A percentile compares a stretch with the other conserved stretches of the same genome.
Evolutionary conservation across 2,888 invertebrate species (phyloP).

Genomic region (Campoplex nolae): DNA sequence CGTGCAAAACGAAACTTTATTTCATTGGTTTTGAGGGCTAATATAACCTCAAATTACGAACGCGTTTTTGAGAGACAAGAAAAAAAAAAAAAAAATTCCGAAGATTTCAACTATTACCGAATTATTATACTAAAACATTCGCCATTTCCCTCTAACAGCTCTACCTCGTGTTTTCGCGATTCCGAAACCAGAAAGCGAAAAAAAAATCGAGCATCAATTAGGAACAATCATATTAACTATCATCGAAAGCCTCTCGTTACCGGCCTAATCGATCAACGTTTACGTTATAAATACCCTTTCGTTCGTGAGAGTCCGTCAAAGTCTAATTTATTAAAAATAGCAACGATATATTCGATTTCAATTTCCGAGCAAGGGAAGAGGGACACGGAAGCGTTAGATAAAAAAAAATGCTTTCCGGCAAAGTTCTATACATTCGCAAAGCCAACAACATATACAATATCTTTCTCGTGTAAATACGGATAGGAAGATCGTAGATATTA

Average conservation of each 20-base stretch:
- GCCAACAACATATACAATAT: not conserved
- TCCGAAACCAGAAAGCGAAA: not conserved
- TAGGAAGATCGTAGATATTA: not conserved
- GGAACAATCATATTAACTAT: not conserved
- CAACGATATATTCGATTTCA: too few species aligned
- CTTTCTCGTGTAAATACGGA: conserved; percentile 14
- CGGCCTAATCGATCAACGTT: not conserved
- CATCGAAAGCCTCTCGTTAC: not conserved
- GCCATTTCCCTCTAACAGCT: not conserved
- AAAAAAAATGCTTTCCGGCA: not conserved
- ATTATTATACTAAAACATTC: too few species aligned
- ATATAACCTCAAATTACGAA: not conserved
- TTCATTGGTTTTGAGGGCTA: too few species aligned
- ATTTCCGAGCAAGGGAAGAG: too few species aligned
- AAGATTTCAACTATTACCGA: too few species aligned
- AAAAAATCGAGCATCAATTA: not conserved
- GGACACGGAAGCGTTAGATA: not conserved
- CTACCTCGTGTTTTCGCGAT: not conserved
- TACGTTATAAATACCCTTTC: not conserved
- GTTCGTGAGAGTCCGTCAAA: not conserved
- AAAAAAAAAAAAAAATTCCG: too few species aligned
- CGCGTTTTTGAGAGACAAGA: too few species aligned
- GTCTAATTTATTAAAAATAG: not conserved
- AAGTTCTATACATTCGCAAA: not conserved
- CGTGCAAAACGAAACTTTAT: too few species aligned